Evolutionary conservation across 2,113 vertebrate species (phyloP), one percentile per base, ranked within the genome.

Genomic region (Gymnorhina tibicen): DNA sequence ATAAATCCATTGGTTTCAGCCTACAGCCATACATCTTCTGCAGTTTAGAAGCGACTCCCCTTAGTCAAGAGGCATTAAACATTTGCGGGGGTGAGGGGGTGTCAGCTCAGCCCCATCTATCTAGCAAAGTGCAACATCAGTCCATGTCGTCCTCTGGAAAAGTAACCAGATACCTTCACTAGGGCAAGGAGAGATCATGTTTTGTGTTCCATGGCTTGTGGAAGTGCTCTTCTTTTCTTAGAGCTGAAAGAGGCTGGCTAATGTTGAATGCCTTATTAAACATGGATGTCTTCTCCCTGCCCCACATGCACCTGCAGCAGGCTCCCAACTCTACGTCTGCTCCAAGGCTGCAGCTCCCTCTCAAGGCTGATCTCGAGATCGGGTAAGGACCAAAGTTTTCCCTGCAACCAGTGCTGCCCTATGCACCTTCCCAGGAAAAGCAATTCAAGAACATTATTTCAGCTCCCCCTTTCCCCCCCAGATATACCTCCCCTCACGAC

Each of bases 1-100:
- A 95, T 53, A 94, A 97, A 95, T 92, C 85, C 74, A 87, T 78
- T 91, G 58, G 89, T 89, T 96, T 94, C 93, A 81, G 73, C 64
- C 55, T 59, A 77, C 30, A 84, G 7, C 30, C 58, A 89, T 56
- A 30, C 12, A 73, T 82, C 81, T 33, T 49, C 39, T 79, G 49
- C 62, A 50, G 86, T 91, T 87, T 86, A 69, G 69, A 86, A 70
- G 15, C 6, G 32, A 37, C 41, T 92, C 7, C 49, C 41, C 16
- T 22, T 18, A 77, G 53, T 73, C 67, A 79, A 62, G 12, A 76
- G 35, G 12, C 13, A 10, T 82, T 69, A 60, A 85, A 63, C 20
- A 50, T 58, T 90, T 39, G 49, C 17, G 3, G 33, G 33, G 33
- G 56, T 68, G 70, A 63, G 15, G 42, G 32, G 28, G 33, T 58